Evolutionary conservation across 2,113 vertebrate species (phyloP), one percentile per base, ranked within the genome.

Genomic region (Misgurnus mizolepis): DNA sequence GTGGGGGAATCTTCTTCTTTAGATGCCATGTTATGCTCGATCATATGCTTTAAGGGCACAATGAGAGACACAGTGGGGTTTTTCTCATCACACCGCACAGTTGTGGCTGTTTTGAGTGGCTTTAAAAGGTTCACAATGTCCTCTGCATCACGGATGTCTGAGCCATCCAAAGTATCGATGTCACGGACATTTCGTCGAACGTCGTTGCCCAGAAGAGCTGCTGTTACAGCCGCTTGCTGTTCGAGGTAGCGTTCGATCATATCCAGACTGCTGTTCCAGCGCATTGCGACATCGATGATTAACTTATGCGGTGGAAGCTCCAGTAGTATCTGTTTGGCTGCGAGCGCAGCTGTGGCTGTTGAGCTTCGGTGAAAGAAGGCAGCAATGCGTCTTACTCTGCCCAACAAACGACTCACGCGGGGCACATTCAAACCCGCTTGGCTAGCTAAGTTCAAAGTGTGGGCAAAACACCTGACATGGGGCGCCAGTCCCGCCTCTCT

Each of bases 401-500:
- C 78, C 27, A 83, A 65, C 55, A 80, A 71, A 39, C 47, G 71
- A 9, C 78, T 78, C 55, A 78, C 60, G 58, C 27, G 27, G 58
- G 66, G 55, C 41, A 68, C 69, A 50, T 49, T 47, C 43, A 74
- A 49, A 40, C 77, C 71, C 14, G 18, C 39, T 65, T 75, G 40
- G 12, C 60, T 67, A 43, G 68, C 70, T 4, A 79, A 27, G 56
- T 74, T 75, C 4, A 83, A 50, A 15, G 15, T 64, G 65, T 75
- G 77, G 10, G 41, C 76, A 72, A 83, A 83, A 79, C 76, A 74
- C 60, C 56, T 64, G 60, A 75, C 58, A 12, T 83, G 76, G 12
- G 70, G 11, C 3, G 18, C 40, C n/a, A 79, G 39, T 50, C 55
- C 43, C 10, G 43, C 43, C n/a, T 43, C 70, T 79, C 77, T 83